phyloP scores from a whole-genome alignment of 2,888 invertebrate species.

The Hypena proboscidalis region DNA sequence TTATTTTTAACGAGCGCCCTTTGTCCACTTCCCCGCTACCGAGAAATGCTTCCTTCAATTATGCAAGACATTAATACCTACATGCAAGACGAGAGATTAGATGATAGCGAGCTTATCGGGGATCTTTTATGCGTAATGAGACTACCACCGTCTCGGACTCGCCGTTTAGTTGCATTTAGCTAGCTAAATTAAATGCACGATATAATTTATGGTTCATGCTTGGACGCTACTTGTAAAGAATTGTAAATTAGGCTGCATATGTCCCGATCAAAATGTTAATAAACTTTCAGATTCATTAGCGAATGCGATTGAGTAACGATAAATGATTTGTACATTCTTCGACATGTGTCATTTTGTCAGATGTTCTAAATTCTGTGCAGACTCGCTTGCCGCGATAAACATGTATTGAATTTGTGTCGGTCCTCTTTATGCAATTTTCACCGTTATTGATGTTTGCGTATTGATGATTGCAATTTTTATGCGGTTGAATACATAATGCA shows the following conservation, averaged over 20 bases:
- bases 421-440: conserved; percentile 29
- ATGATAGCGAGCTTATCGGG: conserved; percentile 23
- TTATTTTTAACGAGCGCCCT: conserved; percentile 60
- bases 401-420: conserved; percentile 15
- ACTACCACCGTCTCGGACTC: conserved; percentile 1
- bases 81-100: conserved; percentile 25
- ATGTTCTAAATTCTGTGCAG: background rate
- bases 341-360: background rate
- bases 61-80: conserved; percentile 29
- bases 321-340: conserved; percentile 1
- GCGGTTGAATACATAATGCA: conserved; percentile 66
- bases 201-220: conserved; percentile 17
- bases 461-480: conserved; percentile 65
- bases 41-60: conserved; percentile 41
- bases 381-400: conserved; percentile 9
- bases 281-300: conserved; percentile 7
- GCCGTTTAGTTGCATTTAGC: background rate
- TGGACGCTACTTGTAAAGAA: conserved; percentile 9
- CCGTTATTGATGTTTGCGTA: conserved; percentile 52
- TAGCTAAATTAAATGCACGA: conserved; percentile 5
- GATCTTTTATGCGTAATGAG: conserved; percentile 29
- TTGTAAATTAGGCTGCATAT: conserved; percentile 3
- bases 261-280: conserved; percentile 3
- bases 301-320: background rate
- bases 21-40: conserved; percentile 49